Base-by-base conservation (phyloP, 2,888 invertebrate genomes). In the Hypomecis punctinalis region DNA sequence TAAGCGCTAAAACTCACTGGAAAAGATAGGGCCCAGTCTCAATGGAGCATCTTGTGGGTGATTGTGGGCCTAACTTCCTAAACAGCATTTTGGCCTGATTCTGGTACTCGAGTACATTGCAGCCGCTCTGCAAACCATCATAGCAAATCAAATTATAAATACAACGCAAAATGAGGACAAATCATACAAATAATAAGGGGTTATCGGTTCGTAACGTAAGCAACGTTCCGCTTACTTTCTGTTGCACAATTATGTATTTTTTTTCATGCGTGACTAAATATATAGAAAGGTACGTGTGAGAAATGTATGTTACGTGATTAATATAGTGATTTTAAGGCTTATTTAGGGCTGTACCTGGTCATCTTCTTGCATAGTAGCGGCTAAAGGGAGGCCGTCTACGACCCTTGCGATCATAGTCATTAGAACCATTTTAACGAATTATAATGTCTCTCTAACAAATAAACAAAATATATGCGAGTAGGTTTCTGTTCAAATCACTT, bases 61-160 rank as follows among this genome's bases (percentile, higher is more conserved):
- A 98, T 82, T 97, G 96, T 45, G 96, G 95, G 74, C 97, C 97
- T 81, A 99, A 94, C 93, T 99, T 99, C 80, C 98, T 95, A 93
- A 99, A 99, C 79, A 99, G 94, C 96, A 99, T 97, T 94, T 99
- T 99, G 43, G 99, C 99, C 94, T 99, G 99, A 90, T 98, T 99
- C 90, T 99, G 99, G 90, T 99, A 99, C 86, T 99, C 99, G 90
- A 99, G 93, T 84, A 99, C 96, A 93, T 96, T 98, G 88, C 97
- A 96, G 64, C 99, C 99, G 72, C 96, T 96, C 99, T 99, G 93
- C 78, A 91, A 94, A 86, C 80, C 84, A 88, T 78, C 82, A 84
- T 76, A 85, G 90, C 89, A 89, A 90, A 88, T 80, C 69, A 86
- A 79, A 89, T 81, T 77, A 80, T 74, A 81, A 80, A 71, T 69